Evolutionary conservation across 2,113 vertebrate species (phyloP).

Genomic region (Pteropus alecto): DNA sequence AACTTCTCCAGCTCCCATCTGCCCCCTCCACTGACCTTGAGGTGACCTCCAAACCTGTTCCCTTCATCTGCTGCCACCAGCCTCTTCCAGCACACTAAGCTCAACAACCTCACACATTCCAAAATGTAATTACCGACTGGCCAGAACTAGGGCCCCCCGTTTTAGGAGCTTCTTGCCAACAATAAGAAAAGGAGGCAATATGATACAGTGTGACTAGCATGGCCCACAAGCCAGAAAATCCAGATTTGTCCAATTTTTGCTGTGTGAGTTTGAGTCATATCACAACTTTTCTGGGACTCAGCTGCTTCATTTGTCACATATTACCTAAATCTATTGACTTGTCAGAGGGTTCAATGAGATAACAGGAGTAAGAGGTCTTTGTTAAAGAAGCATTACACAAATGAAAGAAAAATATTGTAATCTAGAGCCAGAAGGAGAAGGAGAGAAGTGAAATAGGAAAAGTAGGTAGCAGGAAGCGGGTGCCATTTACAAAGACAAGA

Average conservation of each 20-base stretch:
- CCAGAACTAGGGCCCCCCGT: not conserved
- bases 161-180: not conserved
- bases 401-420: not conserved
- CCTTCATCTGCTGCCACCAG: not conserved
- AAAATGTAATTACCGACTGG: not conserved
- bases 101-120: not conserved
- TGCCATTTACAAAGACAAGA: not conserved
- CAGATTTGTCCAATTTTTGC: not conserved
- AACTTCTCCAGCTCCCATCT: not conserved
- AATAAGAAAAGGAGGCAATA: not conserved
- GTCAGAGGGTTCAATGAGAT: not conserved
- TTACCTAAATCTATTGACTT: not conserved
- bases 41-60: not conserved
- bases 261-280: not conserved
- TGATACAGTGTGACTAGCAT: not conserved
- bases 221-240: not conserved
- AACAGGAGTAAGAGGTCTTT: not conserved
- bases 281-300: not conserved
- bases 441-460: not conserved
- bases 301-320: not conserved
- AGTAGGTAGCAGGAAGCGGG: no score
- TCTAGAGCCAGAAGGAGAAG: not conserved
- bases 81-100: not conserved
- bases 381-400: not conserved
- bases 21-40: not conserved